Conservation (phyloP, 2,888 invertebrate species). For the Rapana venosa region DNA sequence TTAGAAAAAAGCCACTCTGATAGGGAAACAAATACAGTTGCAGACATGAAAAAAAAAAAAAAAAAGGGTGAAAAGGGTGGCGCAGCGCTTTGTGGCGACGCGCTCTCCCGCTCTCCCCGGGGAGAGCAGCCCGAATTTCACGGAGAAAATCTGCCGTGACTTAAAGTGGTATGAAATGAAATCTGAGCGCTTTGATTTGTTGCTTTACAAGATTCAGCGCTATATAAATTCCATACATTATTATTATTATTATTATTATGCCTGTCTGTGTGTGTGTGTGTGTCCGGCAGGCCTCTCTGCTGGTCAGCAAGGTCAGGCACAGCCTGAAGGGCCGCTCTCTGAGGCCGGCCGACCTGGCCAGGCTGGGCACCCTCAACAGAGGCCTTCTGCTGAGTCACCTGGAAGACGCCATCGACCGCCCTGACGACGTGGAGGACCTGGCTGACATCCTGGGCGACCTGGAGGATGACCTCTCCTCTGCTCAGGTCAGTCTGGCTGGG, state of each 20-base stretch:
- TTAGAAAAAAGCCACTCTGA: no score
- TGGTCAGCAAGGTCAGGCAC: conserved; percentile 42
- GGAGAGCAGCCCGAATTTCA: not conserved
- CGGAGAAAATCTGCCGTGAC: no score
- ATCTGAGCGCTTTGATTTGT: no score
- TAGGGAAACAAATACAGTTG: no score
- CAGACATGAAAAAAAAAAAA: no score
- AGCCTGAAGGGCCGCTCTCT: conserved; percentile 25
- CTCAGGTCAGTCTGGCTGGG: conserved; percentile 47
- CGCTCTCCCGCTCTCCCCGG: not conserved
- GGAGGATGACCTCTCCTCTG: conserved; percentile 51
- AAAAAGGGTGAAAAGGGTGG: no score
- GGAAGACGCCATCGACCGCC: conserved; percentile 45
- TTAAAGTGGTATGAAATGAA: no score
- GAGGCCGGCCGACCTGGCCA: conserved; percentile 44
- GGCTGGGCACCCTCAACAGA: conserved; percentile 47
- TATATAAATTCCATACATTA: no score
- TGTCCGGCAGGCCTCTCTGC: not conserved
- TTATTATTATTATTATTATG: no score
- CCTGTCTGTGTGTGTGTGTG: not conserved
- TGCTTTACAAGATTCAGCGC: no score
- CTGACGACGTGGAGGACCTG: conserved; percentile 49
- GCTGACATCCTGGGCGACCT: conserved; percentile 49
- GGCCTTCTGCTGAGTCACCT: conserved; percentile 52
- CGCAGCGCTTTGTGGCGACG: no score